Percentiles rank a stretch among this genome's conserved stretches.
These are phyloP conservation scores for Podarcis cretensis DNA, from an alignment of 2,113 vertebrate genomes.

Conservation along the genomic window DNA sequence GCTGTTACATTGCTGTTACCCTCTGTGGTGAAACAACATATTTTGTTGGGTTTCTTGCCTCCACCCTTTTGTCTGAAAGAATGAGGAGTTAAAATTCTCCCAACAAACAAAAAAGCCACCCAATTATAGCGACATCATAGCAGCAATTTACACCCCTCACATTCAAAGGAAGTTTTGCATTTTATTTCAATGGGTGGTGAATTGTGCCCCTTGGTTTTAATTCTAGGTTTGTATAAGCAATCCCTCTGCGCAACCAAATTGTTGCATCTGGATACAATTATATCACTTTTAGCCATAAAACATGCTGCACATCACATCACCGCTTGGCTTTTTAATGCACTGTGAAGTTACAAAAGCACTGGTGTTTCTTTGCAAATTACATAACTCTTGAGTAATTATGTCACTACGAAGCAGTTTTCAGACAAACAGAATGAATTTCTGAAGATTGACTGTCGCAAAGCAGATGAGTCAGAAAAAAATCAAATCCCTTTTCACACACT, in stretches of 20 bases:
- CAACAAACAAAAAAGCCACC: background rate
- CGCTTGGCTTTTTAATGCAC: background rate
- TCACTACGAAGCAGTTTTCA: background rate
- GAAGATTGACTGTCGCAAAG: background rate
- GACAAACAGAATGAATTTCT: background rate
- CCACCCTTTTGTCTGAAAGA: background rate
- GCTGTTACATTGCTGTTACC: too few species aligned
- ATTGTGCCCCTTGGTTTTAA: background rate
- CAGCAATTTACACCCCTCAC: background rate
- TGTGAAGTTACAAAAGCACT: background rate
- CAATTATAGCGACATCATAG: background rate
- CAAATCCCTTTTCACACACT: background rate
- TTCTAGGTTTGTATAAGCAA: background rate
- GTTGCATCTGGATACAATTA: conserved; percentile 8
- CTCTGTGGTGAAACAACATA: background rate
- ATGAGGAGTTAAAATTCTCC: background rate
- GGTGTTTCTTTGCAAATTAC: background rate
- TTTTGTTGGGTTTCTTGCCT: background rate
- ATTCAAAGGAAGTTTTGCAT: background rate
- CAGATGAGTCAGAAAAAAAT: conserved; percentile 5
- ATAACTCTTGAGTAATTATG: background rate
- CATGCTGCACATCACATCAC: background rate
- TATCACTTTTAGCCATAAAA: background rate
- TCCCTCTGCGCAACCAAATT: background rate
- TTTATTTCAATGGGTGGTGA: background rate